These are phyloP conservation scores for Poecilia velifera DNA, from an alignment of 2,797 vertebrate genomes.

Conservation along the genomic window DNA sequence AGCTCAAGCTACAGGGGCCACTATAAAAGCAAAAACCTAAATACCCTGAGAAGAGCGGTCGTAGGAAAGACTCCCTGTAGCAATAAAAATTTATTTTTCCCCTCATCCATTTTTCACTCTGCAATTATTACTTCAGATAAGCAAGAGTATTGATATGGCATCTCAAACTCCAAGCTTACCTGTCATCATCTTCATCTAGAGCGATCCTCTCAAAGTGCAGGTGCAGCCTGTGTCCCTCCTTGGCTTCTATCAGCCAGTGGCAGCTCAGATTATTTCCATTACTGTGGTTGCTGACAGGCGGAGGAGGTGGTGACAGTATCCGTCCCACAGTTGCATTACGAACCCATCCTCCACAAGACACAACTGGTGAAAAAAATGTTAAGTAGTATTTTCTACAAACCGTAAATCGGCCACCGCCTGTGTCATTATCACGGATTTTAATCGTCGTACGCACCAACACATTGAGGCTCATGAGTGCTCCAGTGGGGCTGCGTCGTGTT, in stretches of 20 bases:
- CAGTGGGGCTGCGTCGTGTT: slow-evolving; percentile 88
- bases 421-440: background rate
- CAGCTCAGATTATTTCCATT: slow-evolving; percentile 90
- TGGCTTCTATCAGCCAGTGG: slow-evolving; percentile 91
- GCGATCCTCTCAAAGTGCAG: slow-evolving; percentile 93
- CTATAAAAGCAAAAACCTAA: background rate
- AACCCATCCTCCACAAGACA: slow-evolving; percentile 90
- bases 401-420: background rate
- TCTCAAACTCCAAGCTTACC: slow-evolving; percentile 75
- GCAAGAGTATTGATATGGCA: background rate
- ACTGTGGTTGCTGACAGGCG: slow-evolving; percentile 82
- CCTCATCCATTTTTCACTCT: background rate
- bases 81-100: background rate
- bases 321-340: slow-evolving; percentile 90
- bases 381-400: background rate
- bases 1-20: background rate
- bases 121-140: background rate
- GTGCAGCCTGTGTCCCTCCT: slow-evolving; percentile 89
- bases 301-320: slow-evolving; percentile 87
- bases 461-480: slow-evolving; percentile 84
- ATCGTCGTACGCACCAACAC: slow-evolving; percentile 75
- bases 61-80: background rate
- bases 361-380: slow-evolving; percentile 62
- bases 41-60: background rate
- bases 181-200: slow-evolving; percentile 91